Base-by-base conservation (phyloP, 1,140 invertebrate genomes). In the Achatina immaculata region DNA sequence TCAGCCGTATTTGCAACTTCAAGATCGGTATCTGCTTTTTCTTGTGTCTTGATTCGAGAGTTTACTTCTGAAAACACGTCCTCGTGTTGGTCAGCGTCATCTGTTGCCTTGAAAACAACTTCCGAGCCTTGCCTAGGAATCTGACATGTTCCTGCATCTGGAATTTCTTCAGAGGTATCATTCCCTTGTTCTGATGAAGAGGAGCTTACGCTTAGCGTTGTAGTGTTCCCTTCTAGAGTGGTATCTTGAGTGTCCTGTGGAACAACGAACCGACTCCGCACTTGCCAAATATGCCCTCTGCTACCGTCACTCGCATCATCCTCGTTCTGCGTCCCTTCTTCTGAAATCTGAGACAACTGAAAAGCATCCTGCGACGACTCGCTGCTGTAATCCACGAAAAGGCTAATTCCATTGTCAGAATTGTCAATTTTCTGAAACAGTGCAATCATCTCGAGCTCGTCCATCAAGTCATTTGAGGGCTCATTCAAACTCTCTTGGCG, bases 311-410 rank as follows among this genome's bases (percentile, higher is more conserved):
- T 76, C 0, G 55, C 6, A 34, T 51, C 51, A 4, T 76, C 74
- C 51, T 76, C 51, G 40, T 51, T 76, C 34, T 43, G 31, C 42
- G 74, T 76, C 6, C 40, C 74, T 62, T 76, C 74, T 42, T 76
- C 74, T 21, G 74, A 62, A 31, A 76, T 76, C n/a, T 76, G 11
- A 58, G 74, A 62, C 51, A 76, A 31, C 21, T 71, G 24, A 28
- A 62, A 65, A 38, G 21, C 40, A 16, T 31, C 48, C 16, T 16
- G n/a, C 4, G 48, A 36, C 21, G 31, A 38, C 31, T 58, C 36
- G 24, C 42, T 40, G 24, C 42, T 71, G 21, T 71, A 71, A 42
- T 40, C 42, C 36, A 45, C 68, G 40, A 40, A 45, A 7, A 42
- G 38, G 14, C 28, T 40, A 1, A 45, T 21, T 42, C 36, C 19